These are phyloP conservation scores for Coilia nasus DNA, from an alignment of 2,797 vertebrate species.

Conservation along the genomic window DNA sequence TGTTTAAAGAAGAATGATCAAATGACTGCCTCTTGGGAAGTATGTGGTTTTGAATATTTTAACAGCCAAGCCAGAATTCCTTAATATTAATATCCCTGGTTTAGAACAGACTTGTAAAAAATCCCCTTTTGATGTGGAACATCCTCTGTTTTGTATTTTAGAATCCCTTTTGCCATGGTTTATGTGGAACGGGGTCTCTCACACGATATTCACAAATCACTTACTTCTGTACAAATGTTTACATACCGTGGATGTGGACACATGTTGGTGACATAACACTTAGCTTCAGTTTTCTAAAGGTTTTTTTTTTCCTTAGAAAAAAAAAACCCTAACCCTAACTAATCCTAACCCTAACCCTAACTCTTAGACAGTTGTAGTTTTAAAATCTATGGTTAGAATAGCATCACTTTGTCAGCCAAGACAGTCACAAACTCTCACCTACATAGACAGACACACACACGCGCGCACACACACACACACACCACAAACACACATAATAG, in stretches of 20 bases:
- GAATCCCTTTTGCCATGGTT: not conserved
- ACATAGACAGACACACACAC: not conserved
- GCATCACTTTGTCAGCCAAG: not conserved
- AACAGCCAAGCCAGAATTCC: slow-evolving; percentile 5
- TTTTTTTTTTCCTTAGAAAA: not conserved
- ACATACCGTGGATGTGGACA: not conserved
- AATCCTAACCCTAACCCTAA: too few relatives aligned
- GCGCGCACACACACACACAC: not conserved
- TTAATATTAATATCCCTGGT: not conserved
- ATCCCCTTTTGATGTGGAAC: not conserved
- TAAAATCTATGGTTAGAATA: not conserved
- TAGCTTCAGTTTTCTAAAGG: not conserved
- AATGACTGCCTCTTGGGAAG: not conserved
- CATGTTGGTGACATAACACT: slow-evolving; percentile 12
- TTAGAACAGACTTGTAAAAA: not conserved
- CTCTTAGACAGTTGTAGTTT: too few relatives aligned
- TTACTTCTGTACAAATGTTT: not conserved
- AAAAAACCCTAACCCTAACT: too few relatives aligned
- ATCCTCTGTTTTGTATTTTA: not conserved
- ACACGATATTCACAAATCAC: not conserved
- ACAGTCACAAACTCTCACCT: too few relatives aligned
- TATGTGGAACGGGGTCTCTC: not conserved
- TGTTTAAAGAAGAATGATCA: slow-evolving; percentile 17
- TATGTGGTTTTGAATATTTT: slow-evolving; percentile 17
- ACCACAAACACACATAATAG: not conserved